phyloP scores from a whole-genome alignment of 2,888 invertebrate genomes.

The Melieria picta region DNA sequence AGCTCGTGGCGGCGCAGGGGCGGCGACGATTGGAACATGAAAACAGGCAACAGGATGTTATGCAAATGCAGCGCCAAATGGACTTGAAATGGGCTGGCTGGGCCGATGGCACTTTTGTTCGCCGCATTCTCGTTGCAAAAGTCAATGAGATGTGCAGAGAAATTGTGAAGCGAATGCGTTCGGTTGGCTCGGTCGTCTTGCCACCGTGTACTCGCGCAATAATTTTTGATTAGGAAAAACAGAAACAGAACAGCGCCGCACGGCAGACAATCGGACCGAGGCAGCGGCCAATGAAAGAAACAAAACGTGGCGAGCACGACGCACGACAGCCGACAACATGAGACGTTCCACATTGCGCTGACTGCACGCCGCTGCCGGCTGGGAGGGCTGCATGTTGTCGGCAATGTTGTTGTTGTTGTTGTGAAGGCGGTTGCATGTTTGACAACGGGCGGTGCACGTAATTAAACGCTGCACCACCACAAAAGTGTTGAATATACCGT shows the following conservation, averaged over 20 bases:
- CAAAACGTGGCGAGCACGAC: constrained; percentile 29
- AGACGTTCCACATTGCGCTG: too few species aligned
- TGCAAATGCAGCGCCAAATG: constrained; percentile 16
- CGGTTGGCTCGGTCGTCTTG: neutral
- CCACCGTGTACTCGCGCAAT: neutral
- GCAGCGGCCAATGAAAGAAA: neutral
- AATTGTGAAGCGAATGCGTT: neutral
- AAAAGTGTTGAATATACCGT: constrained; percentile 2
- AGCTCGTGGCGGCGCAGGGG: neutral
- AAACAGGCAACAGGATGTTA: constrained; percentile 19
- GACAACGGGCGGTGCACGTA: constrained; percentile 20
- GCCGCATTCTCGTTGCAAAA: neutral
- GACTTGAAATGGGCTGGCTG: neutral
- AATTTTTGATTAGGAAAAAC: neutral
- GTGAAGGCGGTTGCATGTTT: constrained; percentile 15
- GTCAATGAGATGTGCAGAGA: neutral
- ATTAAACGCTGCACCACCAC: constrained; percentile 14
- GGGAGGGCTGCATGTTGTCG: constrained; percentile 20
- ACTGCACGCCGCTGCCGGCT: constrained; percentile 3
- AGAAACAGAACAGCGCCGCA: neutral
- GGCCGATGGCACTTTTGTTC: neutral
- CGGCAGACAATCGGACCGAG: constrained; percentile 1
- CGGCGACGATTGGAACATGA: neutral
- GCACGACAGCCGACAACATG: constrained; percentile 15
- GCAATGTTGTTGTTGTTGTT: constrained; percentile 12